These are phyloP conservation scores for Apistogramma diplotaenia DNA, from an alignment of 2,113 vertebrate genomes.

Conservation along the genomic window DNA sequence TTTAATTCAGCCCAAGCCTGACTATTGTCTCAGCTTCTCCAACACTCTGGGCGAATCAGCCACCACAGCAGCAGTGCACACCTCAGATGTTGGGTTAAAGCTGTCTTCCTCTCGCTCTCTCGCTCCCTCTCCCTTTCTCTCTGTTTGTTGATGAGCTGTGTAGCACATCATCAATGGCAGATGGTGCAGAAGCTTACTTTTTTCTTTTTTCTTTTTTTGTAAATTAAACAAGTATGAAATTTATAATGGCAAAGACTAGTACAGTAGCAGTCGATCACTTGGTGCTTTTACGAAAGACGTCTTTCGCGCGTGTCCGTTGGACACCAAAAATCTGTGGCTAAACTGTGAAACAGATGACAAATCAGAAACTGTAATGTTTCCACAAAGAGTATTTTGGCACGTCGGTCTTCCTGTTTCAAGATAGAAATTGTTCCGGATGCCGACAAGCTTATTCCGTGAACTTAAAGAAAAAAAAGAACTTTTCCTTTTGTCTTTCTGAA, in stretches of 20 bases:
- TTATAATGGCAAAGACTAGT: background rate
- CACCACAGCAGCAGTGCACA: constrained; percentile 63
- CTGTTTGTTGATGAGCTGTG: constrained; percentile 4
- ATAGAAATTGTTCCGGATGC: constrained; percentile 55
- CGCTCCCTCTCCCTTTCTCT: background rate
- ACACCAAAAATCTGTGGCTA: background rate
- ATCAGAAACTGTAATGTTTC: constrained; percentile 42
- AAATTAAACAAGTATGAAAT: constrained; percentile 10
- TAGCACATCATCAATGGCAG: constrained; percentile 15
- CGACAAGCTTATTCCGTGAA: constrained; percentile 22
- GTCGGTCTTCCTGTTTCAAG: constrained; percentile 47
- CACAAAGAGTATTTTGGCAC: constrained; percentile 37
- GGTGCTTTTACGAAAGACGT: constrained; percentile 18
- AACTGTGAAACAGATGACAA: constrained; percentile 33
- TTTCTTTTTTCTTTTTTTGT: no score
- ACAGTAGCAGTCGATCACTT: background rate
- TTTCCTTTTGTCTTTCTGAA: constrained; percentile 11
- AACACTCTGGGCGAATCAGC: constrained; percentile 66
- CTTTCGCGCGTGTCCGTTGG: constrained; percentile 8
- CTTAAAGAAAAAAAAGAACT: constrained; percentile 22
- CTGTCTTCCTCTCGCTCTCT: background rate
- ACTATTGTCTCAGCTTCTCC: constrained; percentile 74
- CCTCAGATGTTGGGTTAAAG: constrained; percentile 47
- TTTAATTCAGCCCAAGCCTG: constrained; percentile 75
- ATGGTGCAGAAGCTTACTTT: constrained; percentile 12